Conservation (phyloP, 2,113 vertebrate species). For the Crotophaga sulcirostris region DNA sequence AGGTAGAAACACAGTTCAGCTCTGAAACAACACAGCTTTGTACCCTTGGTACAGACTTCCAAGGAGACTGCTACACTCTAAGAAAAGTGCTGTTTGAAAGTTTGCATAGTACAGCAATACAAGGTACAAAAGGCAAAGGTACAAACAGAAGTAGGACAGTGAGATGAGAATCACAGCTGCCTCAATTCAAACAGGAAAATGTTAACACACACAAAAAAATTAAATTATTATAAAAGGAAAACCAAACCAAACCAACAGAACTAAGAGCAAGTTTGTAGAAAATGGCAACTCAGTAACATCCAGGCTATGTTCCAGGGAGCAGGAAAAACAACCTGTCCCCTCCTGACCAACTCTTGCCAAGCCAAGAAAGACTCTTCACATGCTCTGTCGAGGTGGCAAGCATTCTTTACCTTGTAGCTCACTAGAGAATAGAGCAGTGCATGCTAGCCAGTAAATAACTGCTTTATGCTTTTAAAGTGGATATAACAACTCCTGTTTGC, state of each 20-base stretch:
- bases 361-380: background rate
- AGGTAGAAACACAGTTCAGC: background rate
- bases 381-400: background rate
- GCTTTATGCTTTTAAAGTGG: background rate
- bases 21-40: background rate
- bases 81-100: background rate
- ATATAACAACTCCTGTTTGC: background rate
- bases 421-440: background rate
- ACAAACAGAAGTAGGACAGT: background rate
- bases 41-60: background rate
- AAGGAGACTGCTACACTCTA: background rate
- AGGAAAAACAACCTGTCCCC: background rate
- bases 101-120: background rate
- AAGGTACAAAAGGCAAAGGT: background rate
- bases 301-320: background rate
- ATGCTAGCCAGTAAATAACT: background rate
- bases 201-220: background rate
- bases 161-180: background rate
- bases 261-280: background rate
- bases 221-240: background rate
- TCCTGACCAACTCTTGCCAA: background rate
- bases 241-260: background rate
- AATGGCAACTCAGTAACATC: background rate
- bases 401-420: background rate
- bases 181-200: background rate